Evolutionary conservation across 2,888 invertebrate genomes (phyloP).

Genomic region (Teleiodes luculella): DNA sequence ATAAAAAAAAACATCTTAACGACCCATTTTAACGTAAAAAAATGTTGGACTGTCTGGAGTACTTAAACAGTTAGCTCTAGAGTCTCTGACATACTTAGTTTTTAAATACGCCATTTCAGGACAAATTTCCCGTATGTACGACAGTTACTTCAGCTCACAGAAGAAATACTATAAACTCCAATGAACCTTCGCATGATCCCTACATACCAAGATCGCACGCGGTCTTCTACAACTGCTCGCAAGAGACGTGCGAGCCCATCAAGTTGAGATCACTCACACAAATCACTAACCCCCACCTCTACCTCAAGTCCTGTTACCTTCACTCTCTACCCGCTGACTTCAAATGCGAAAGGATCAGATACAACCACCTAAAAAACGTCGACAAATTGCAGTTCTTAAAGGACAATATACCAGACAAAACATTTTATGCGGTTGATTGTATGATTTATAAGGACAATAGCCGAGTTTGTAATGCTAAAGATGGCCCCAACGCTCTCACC

Average conservation of each 20-base stretch:
- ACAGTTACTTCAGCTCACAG: slow-evolving; percentile 24
- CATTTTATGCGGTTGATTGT: slow-evolving; percentile 61
- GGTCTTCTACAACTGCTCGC: slow-evolving; percentile 51
- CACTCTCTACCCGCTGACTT: slow-evolving; percentile 32
- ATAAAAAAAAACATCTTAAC: too few species aligned
- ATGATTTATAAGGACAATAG: slow-evolving; percentile 55
- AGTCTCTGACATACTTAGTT: too few species aligned
- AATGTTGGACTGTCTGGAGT: too few species aligned
- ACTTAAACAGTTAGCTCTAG: too few species aligned
- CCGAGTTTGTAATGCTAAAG: slow-evolving; percentile 51
- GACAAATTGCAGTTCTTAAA: slow-evolving; percentile 59
- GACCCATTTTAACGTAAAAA: too few species aligned
- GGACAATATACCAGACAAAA: slow-evolving; percentile 46
- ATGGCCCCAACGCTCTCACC: slow-evolving; percentile 48
- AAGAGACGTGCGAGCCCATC: slow-evolving; percentile 40
- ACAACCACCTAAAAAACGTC: slow-evolving; percentile 52
- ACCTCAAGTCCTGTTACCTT: slow-evolving; percentile 46
- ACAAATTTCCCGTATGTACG: slow-evolving; percentile 44
- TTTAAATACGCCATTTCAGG: slow-evolving; percentile 42
- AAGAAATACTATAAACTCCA: slow-evolving; percentile 24
- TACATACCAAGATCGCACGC: slow-evolving; percentile 53
- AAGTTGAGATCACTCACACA: slow-evolving; percentile 49
- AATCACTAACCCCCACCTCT: slow-evolving; percentile 38
- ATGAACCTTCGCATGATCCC: slow-evolving; percentile 57
- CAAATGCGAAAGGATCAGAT: slow-evolving; percentile 52